Percentiles rank a stretch among this genome's conserved stretches.
Evolutionary conservation across 1,140 invertebrate genomes (phyloP).

Genomic region (Hesperophylax magnus): DNA sequence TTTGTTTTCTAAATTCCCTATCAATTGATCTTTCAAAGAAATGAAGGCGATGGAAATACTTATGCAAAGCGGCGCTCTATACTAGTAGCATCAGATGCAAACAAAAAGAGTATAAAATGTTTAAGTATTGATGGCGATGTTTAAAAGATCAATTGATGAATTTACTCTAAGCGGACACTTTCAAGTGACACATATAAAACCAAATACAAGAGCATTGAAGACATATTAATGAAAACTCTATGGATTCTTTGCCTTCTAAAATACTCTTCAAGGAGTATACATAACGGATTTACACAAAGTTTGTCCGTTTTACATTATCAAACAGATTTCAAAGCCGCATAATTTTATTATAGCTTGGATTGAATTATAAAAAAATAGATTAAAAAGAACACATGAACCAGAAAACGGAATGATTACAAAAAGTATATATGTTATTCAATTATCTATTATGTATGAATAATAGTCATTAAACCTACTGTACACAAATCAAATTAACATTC

Average conservation of each 20-base stretch:
- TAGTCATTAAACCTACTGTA: slow-evolving; percentile 56
- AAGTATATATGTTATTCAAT: slow-evolving; percentile 39
- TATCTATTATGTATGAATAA: slow-evolving; percentile 55
- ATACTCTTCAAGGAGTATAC: background rate
- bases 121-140: background rate
- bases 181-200: slow-evolving; percentile 3
- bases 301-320: background rate
- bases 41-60: background rate
- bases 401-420: slow-evolving; percentile 56
- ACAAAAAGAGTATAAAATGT: background rate
- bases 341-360: slow-evolving; percentile 22
- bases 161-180: background rate
- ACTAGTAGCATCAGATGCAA: slow-evolving; percentile 4
- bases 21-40: slow-evolving; percentile 10
- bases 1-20: background rate
- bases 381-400: slow-evolving; percentile 46
- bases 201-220: slow-evolving; percentile 13
- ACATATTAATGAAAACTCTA: background rate
- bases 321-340: background rate
- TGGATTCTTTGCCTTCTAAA: background rate
- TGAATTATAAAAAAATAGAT: slow-evolving; percentile 25
- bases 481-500: slow-evolving; percentile 56
- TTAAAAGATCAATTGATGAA: slow-evolving; percentile 6
- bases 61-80: background rate
- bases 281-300: no score